Evolutionary conservation across 2,888 invertebrate genomes (phyloP).

Genomic region (Morpho achilles): DNA sequence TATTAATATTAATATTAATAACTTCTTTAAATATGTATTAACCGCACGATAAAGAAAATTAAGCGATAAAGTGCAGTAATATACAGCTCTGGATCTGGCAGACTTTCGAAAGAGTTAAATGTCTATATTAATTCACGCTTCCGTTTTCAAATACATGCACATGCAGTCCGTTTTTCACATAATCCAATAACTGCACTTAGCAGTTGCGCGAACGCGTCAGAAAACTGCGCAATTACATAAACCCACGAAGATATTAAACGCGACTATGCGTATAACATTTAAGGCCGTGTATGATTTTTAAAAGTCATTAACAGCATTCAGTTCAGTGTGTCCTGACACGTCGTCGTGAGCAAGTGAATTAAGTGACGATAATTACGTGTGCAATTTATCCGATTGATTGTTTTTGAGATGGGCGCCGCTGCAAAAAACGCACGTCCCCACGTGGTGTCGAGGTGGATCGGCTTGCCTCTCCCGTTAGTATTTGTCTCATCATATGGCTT

Average conservation of each 20-base stretch:
- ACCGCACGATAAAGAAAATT: too few species aligned
- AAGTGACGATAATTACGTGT: constrained; percentile 57
- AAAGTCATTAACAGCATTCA: constrained; percentile 55
- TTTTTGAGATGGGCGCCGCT: constrained; percentile 71
- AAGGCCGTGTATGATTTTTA: constrained; percentile 47
- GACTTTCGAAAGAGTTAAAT: too few species aligned
- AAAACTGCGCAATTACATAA: constrained; percentile 35
- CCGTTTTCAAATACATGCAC: too few species aligned
- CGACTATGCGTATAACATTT: constrained; percentile 34
- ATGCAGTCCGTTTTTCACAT: background rate
- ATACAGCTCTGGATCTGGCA: too few species aligned
- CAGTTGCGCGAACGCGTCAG: constrained; percentile 10
- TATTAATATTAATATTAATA: too few species aligned
- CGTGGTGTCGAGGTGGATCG: constrained; percentile 73
- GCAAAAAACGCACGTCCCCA: constrained; percentile 72
- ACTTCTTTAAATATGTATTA: too few species aligned
- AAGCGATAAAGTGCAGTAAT: too few species aligned
- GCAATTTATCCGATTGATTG: constrained; percentile 58
- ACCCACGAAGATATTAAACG: constrained; percentile 25
- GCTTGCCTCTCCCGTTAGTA: constrained; percentile 62
- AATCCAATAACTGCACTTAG: background rate
- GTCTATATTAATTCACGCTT: too few species aligned
- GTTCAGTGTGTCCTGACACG: constrained; percentile 59
- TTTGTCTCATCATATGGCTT: background rate
- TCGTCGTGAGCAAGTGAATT: constrained; percentile 67